These are phyloP conservation scores for Dromiciops gliroides DNA, from an alignment of 2,113 vertebrate species.

Conservation along the genomic window DNA sequence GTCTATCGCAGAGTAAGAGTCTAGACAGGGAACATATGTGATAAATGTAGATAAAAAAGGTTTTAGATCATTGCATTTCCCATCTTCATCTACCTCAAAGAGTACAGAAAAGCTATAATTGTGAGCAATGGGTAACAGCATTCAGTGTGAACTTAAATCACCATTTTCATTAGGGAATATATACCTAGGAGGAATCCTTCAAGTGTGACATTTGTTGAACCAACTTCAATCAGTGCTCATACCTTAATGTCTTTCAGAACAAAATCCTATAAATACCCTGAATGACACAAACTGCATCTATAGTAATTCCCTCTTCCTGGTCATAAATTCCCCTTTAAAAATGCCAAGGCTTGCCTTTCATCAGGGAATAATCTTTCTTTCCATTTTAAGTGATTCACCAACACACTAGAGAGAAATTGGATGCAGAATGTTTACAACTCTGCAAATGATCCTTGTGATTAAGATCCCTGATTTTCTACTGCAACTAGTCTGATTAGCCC, in stretches of 20 bases:
- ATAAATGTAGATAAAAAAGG: not conserved
- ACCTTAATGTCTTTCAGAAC: conserved; percentile 43
- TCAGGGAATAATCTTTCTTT: conserved; percentile 76
- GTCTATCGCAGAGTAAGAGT: no score
- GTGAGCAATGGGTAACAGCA: not conserved
- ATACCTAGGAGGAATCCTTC: not conserved
- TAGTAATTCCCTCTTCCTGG: not conserved
- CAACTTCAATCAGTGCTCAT: not conserved
- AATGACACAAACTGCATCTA: not conserved
- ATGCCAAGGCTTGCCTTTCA: conserved; percentile 62
- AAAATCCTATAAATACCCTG: conserved; percentile 1
- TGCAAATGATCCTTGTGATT: conserved; percentile 80
- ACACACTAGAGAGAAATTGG: conserved; percentile 69
- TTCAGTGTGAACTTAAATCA: not conserved
- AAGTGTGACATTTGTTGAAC: not conserved
- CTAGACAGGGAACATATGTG: not conserved
- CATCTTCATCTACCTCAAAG: not conserved
- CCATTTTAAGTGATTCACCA: conserved; percentile 78
- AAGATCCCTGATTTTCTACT: conserved; percentile 81
- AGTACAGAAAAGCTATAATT: not conserved
- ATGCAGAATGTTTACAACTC: conserved; percentile 81
- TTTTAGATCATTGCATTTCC: not conserved
- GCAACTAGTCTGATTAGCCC: conserved; percentile 83
- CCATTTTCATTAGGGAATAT: not conserved
- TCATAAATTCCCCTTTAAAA: not conserved